These are phyloP conservation scores for Odontocolon sp. DNA, from an alignment of 2,888 invertebrate species.

Conservation along the genomic window DNA sequence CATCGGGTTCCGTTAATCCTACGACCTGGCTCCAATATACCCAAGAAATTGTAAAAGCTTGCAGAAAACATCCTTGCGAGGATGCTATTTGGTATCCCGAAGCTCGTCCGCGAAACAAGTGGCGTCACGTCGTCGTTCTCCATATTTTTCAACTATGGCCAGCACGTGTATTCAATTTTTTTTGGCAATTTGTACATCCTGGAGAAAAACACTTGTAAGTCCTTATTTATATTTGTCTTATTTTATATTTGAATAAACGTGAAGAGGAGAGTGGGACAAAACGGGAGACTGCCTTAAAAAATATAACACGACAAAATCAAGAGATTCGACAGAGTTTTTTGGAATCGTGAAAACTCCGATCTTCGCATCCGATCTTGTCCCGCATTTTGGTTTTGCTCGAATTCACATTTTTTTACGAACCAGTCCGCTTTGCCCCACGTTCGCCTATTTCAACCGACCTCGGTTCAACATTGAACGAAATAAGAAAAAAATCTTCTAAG, in stretches of 20 bases:
- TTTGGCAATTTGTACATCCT: slow-evolving; percentile 39
- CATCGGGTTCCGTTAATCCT: slow-evolving; percentile 84
- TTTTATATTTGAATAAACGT: neutral
- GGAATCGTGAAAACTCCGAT: too few species aligned
- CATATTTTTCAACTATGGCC: slow-evolving; percentile 69
- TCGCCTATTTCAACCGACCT: too few species aligned
- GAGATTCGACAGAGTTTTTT: too few species aligned
- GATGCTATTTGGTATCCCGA: slow-evolving; percentile 81
- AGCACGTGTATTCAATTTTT: slow-evolving; percentile 62
- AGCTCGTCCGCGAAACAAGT: slow-evolving; percentile 75
- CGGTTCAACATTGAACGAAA: too few species aligned
- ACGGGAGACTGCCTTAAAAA: neutral
- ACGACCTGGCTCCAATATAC: slow-evolving; percentile 84
- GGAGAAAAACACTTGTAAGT: slow-evolving; percentile 53
- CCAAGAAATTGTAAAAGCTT: slow-evolving; percentile 78
- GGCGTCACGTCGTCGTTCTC: slow-evolving; percentile 76
- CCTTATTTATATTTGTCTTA: neutral
- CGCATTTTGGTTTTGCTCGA: too few species aligned
- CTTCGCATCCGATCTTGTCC: too few species aligned
- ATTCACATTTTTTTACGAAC: too few species aligned
- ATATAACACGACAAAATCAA: neutral
- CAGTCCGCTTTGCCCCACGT: too few species aligned
- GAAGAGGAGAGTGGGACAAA: too few species aligned
- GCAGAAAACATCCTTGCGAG: slow-evolving; percentile 82
- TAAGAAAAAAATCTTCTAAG: too few species aligned